phyloP scores from a whole-genome alignment of 1,140 invertebrate genomes.

The Rhynchophorus ferrugineus region DNA sequence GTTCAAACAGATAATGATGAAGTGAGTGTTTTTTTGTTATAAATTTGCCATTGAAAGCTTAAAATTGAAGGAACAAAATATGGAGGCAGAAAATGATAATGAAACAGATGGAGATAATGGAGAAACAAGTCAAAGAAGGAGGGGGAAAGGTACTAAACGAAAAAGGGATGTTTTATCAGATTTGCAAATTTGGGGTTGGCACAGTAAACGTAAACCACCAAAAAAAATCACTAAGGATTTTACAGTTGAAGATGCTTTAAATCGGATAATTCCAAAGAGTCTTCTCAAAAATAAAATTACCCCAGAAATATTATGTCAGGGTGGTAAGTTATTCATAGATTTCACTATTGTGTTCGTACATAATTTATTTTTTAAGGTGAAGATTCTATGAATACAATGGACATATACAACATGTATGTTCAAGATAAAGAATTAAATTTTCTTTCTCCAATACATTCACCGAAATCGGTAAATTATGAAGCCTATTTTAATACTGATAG shows the following conservation, averaged over 20 bases:
- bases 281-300: constrained; percentile 44
- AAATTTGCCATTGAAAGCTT: constrained; percentile 6
- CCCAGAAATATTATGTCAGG: constrained; percentile 33
- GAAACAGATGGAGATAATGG: constrained; percentile 27
- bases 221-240: constrained; percentile 55
- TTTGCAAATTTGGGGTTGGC: constrained; percentile 65
- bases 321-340: constrained; percentile 4
- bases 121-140: constrained; percentile 43
- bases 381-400: constrained; percentile 55
- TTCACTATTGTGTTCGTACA: constrained; percentile 19
- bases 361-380: constrained; percentile 34
- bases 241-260: constrained; percentile 56
- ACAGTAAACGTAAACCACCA: constrained; percentile 61
- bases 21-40: constrained; percentile 19
- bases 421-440: constrained; percentile 45
- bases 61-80: constrained; percentile 27
- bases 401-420: constrained; percentile 54
- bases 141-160: constrained; percentile 47
- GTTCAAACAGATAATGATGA: constrained; percentile 38
- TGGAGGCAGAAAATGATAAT: constrained; percentile 31
- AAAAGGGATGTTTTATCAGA: constrained; percentile 59
- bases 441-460: constrained; percentile 27
- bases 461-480: constrained; percentile 28
- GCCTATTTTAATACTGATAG: constrained; percentile 57
- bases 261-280: constrained; percentile 50